Conservation (phyloP, 2,888 invertebrate genomes). For the Entomobrya proxima region DNA sequence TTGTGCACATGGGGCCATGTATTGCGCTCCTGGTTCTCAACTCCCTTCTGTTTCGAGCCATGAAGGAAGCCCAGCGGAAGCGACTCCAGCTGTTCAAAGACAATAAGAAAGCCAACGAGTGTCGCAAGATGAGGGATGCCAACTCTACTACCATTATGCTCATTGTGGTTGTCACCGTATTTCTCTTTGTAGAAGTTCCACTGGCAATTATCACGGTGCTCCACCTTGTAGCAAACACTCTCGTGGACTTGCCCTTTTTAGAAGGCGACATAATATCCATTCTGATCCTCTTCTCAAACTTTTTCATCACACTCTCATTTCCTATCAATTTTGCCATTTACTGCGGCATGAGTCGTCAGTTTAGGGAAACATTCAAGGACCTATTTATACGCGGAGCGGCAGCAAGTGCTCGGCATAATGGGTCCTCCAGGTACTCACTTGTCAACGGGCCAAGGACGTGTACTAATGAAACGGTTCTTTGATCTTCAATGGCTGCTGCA, state of each 20-base stretch:
- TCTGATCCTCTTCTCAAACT: constrained; percentile 89
- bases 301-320: constrained; percentile 93
- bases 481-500: constrained; percentile 76
- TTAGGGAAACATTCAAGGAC: constrained; percentile 93
- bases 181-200: constrained; percentile 89
- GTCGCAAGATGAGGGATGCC: constrained; percentile 86
- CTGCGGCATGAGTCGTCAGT: constrained; percentile 89
- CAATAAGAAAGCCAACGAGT: constrained; percentile 85
- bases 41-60: constrained; percentile 89
- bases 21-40: constrained; percentile 92
- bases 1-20: constrained; percentile 95
- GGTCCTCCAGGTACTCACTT: constrained; percentile 87
- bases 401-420: constrained; percentile 77
- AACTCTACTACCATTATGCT: constrained; percentile 92
- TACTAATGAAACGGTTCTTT: constrained; percentile 89
- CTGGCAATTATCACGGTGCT: constrained; percentile 88
- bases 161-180: constrained; percentile 90
- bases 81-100: constrained; percentile 86
- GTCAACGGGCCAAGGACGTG: constrained; percentile 88
- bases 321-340: constrained; percentile 90
- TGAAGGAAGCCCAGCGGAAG: constrained; percentile 89
- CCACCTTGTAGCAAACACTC: constrained; percentile 87
- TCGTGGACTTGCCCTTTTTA: constrained; percentile 77
- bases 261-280: constrained; percentile 88
- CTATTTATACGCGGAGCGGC: constrained; percentile 81